These are phyloP conservation scores for zebrafish (Danio rerio) DNA, from an alignment of 2,113 vertebrate species.

Conservation along the genomic window GRCz12tu NC_133188.1:1861501-1862000, in stretches of 20 bases:
- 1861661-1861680: no score
- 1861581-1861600: neutral
- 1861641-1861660: no score
- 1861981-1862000: no score
- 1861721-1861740: slow-evolving; percentile 53
- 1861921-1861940: no score
- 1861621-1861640: neutral
- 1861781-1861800: slow-evolving; percentile 7
- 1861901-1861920: no score
- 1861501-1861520: no score
- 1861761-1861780: slow-evolving; percentile 25
- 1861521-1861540: no score
- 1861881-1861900: slow-evolving; percentile 34
- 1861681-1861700: no score
- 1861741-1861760: slow-evolving; percentile 36
- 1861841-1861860: neutral
- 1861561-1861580: no score
- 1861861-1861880: neutral
- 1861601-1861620: neutral
- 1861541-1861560: no score
- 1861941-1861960: no score
- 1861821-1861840: slow-evolving; percentile 7
- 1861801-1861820: slow-evolving; percentile 17
- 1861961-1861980: no score
- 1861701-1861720: neutral